phyloP scores from a whole-genome alignment of 2,797 vertebrate species.

The Tapera naevia region DNA sequence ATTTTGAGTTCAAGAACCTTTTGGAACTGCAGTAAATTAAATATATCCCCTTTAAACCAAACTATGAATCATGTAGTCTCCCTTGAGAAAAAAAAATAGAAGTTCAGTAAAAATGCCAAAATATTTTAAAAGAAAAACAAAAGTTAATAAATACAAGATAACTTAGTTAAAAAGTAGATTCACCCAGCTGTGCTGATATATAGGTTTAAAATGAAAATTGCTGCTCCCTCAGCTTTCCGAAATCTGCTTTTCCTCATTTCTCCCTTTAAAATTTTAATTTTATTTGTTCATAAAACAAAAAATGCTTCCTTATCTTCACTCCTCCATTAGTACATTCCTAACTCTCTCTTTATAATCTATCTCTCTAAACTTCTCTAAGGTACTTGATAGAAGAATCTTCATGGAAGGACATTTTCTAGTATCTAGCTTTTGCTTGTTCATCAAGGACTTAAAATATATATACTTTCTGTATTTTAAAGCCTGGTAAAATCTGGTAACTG shows the following conservation, averaged over 20 bases:
- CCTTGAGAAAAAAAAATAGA: neutral
- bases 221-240: neutral
- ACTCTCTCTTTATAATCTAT: neutral
- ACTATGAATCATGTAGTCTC: neutral
- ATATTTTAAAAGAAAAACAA: neutral
- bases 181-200: neutral
- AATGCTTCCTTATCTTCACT: neutral
- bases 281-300: neutral
- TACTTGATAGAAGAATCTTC: neutral
- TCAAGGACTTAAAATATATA: neutral
- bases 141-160: neutral
- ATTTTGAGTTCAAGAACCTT: neutral
- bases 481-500: neutral
- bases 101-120: neutral
- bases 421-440: neutral
- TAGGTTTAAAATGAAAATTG: neutral
- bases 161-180: neutral
- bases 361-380: neutral
- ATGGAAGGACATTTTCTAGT: neutral
- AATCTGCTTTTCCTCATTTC: neutral
- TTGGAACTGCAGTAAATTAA: neutral
- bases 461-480: neutral
- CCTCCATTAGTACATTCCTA: neutral
- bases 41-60: neutral
- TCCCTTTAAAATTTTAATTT: neutral